phyloP scores from a whole-genome alignment of 1,140 invertebrate species.

The Aporrectodea caliginosa region DNA sequence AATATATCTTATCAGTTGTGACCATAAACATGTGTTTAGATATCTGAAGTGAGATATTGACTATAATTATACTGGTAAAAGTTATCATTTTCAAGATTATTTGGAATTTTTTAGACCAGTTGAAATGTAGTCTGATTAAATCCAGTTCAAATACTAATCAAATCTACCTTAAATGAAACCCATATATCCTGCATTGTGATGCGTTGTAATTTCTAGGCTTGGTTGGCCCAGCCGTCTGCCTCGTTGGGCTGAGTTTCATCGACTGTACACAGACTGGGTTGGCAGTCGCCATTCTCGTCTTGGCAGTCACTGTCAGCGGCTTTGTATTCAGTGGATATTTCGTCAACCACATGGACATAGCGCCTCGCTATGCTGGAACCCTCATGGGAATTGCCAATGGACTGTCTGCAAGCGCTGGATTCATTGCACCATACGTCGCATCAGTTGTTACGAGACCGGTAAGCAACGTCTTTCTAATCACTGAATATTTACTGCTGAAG shows the following conservation, averaged over 20 bases:
- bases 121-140: no score
- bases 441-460: conserved; percentile 49
- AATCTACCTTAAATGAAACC: no score
- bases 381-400: conserved; percentile 54
- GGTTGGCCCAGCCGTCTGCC: conserved; percentile 43
- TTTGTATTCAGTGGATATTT: conserved; percentile 80
- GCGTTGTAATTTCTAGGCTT: background rate
- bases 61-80: no score
- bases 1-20: no score
- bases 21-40: no score
- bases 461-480: no score
- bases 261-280: conserved; percentile 59
- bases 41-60: no score
- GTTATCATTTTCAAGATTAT: no score
- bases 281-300: conserved; percentile 74
- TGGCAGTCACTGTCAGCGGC: conserved; percentile 71
- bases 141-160: no score
- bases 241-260: conserved; percentile 51
- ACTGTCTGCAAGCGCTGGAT: conserved; percentile 53
- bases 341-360: conserved; percentile 82
- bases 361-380: conserved; percentile 77
- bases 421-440: conserved; percentile 50
- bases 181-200: no score
- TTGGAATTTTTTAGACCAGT: no score
- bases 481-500: no score